Evolutionary conservation across 1,140 invertebrate species (phyloP).

Genomic region (Dryas iulia): DNA sequence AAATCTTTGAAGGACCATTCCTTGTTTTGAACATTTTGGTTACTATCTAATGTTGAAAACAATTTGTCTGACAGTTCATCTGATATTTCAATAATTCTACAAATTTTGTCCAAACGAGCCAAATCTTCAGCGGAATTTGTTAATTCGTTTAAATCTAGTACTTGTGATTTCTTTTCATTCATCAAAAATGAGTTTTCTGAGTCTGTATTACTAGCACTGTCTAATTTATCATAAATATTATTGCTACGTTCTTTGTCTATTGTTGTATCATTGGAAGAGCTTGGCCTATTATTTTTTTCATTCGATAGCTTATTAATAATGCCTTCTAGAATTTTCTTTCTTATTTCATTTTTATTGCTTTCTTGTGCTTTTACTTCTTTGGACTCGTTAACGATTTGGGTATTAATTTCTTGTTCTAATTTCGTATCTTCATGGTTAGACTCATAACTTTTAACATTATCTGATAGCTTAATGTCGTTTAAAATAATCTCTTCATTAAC

Average conservation of each 20-base stretch:
- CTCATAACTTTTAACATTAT: background rate
- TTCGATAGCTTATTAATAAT: constrained; percentile 27
- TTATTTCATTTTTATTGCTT: background rate
- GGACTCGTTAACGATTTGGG: background rate
- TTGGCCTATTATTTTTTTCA: background rate
- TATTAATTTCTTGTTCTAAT: background rate
- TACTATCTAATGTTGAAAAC: constrained; percentile 49
- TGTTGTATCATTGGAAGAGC: background rate
- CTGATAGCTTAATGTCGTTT: background rate
- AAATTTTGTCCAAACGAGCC: constrained; percentile 63
- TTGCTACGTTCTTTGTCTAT: background rate
- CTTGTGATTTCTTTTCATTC: constrained; percentile 61
- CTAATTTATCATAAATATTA: constrained; percentile 59
- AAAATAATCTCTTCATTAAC: background rate
- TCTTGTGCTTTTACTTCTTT: background rate
- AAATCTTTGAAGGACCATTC: constrained; percentile 73
- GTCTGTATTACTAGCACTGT: constrained; percentile 56
- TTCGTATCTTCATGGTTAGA: background rate
- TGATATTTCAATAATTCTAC: constrained; percentile 73
- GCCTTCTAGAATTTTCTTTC: constrained; percentile 29
- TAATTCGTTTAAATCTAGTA: constrained; percentile 64
- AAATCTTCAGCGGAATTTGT: constrained; percentile 67
- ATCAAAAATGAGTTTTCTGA: constrained; percentile 67
- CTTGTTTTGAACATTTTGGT: constrained; percentile 33
- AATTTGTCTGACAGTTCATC: constrained; percentile 68